Base-by-base conservation (phyloP, 2,113 vertebrate genomes). In the Mesitornis unicolor region DNA sequence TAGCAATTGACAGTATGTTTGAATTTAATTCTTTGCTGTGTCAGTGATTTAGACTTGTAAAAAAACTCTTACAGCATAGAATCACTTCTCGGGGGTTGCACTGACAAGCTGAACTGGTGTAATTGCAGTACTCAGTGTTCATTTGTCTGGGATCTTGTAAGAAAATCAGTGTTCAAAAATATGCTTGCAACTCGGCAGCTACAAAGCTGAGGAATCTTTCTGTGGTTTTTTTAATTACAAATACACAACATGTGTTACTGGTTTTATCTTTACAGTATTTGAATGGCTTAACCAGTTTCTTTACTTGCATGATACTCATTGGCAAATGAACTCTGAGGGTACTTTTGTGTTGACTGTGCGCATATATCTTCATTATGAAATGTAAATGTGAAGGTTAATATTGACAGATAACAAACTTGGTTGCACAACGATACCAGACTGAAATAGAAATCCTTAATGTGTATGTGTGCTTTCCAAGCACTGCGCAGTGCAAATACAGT, bases 81-180 rank as follows among this genome's bases (percentile, higher is more conserved):
- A 96, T 97, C 89, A 94, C 91, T 97, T 93, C 97, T 96, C 56
- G 31, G 97, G 89, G 89, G 96, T 98, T 96, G 97, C 98, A 98
- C 96, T 97, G 97, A 96, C 93, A 97, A 97, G 96, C 92, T 80
- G 25, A 77, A 88, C 60, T 87, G 69, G 45, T 88, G 67, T 91
- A 53, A 54, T 69, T 84, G 87, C 51, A 59, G 35, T 88, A 60
- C 50, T 74, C 48, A 48, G 2, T 63, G 43, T 54, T 89, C 19
- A 6, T 79, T 56, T 81, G 8, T 60, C 43, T 89, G 69, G 24
- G 36, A 69, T 89, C 83, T 71, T 92, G 8, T 56, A 43, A 84
- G 21, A 68, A 78, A 92, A 78, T 25, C 11, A 26, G 7, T 7
- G 29, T 68, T 79, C 26, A 2, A 3, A 61, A 82, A 51, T 61